Conservation (phyloP, 1,140 invertebrate genomes). For the Meteorus sp. region DNA sequence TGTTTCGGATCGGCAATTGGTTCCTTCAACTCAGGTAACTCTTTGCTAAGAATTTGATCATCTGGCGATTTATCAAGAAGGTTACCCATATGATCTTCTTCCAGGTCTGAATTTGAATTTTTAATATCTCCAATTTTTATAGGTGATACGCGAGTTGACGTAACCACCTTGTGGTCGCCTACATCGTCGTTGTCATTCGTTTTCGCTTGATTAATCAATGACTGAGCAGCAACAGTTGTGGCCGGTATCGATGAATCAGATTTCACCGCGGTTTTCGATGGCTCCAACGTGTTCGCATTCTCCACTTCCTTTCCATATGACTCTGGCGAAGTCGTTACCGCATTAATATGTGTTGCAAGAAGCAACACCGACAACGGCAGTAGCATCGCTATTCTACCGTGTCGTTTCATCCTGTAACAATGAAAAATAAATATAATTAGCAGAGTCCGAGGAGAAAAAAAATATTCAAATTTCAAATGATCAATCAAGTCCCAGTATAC, state of each 20-base stretch:
- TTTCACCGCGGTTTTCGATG: conserved; percentile 1
- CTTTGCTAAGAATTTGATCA: conserved; percentile 1
- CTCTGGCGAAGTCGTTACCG: neutral
- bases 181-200: neutral
- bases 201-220: neutral
- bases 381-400: conserved; percentile 42
- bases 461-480: too few relatives aligned
- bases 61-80: conserved; percentile 1
- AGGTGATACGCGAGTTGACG: neutral
- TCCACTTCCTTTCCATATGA: conserved; percentile 4
- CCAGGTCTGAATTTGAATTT: too few relatives aligned
- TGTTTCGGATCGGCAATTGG: conserved; percentile 34
- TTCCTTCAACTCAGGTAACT: conserved; percentile 13
- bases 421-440: conserved; percentile 16
- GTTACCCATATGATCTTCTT: neutral
- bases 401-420: conserved; percentile 40
- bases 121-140: too few relatives aligned
- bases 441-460: neutral
- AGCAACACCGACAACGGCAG: conserved; percentile 30
- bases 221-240: neutral
- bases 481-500: too few relatives aligned
- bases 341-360: neutral
- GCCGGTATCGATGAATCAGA: neutral
- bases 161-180: too few relatives aligned
- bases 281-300: neutral